Evolutionary conservation across 2,888 invertebrate genomes (phyloP), one percentile per base, ranked within the genome.

Genomic region (Nemotelus nigrinus): DNA sequence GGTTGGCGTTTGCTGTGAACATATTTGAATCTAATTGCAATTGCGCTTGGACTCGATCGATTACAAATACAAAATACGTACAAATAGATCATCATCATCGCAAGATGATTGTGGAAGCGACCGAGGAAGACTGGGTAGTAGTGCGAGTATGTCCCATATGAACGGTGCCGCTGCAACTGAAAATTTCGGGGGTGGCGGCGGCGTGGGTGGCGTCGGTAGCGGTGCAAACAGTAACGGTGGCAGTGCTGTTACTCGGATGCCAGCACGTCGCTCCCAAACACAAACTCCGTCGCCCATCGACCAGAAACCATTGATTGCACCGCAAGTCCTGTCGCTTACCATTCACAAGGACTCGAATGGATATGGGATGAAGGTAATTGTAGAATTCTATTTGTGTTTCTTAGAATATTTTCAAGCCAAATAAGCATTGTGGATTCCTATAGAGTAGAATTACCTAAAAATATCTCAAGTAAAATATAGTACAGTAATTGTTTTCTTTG

Each of bases 331-430:
- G 81, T 86, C 85, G 70, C 82, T 87, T 77, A 87, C 87, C 68
- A 87, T 87, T 79, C 85, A 87, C 53, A 88, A 88, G 82, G 88
- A 87, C 82, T 85, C 85, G 47, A 86, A 85, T 81, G 87, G 87
- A 79, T 87, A 87, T 80, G 87, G 87, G 65, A 87, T 87, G 87
- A 87, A 87, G 86, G 87, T 87, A 78, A 76, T 53, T 25, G 7
- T 48, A 60, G 55, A 57, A 67, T 65, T 47, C 41, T 68, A 77
- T 48, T 76, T 44, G 53, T 48, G 63, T 68, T 71, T 43, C 44
- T 74, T 53, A 47, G 50, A 65, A 25, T 41, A 7, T 4, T 55
- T 50, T 70, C 7, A 53, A 53, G 7, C 53, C 7, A 53, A 53
- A 53, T 53, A 8, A 8, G 7, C 53, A 53, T 53, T 8, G 7